Percentiles rank a stretch among this genome's conserved stretches.
These are phyloP conservation scores for Vesta saturnalis DNA, from an alignment of 2,888 invertebrate genomes.

Conservation along the genomic window DNA sequence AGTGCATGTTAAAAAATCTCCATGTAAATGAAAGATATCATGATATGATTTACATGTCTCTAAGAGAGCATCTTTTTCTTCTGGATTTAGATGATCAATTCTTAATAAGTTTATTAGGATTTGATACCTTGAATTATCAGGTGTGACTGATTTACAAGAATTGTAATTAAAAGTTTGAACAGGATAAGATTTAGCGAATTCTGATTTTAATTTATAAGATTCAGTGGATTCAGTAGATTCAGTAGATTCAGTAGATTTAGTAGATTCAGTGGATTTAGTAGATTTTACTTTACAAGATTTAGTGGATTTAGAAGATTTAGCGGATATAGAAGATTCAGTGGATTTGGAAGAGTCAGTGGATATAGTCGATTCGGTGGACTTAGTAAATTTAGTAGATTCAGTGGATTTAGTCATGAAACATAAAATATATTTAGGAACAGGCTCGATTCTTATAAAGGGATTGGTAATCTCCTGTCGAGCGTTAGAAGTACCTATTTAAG, in stretches of 20 bases:
- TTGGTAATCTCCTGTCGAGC: neutral
- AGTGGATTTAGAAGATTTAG: too few species aligned
- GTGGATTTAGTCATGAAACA: neutral
- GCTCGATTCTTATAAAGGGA: neutral
- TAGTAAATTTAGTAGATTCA: too few species aligned
- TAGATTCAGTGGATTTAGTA: too few species aligned
- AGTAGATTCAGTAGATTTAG: too few species aligned
- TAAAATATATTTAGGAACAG: neutral
- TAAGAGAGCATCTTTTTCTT: conserved; percentile 40
- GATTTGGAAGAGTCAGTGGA: too few species aligned
- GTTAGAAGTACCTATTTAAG: neutral
- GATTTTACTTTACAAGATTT: too few species aligned
- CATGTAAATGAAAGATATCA: conserved; percentile 46
- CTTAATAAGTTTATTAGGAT: conserved; percentile 17
- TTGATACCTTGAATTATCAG: neutral
- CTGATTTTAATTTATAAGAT: too few species aligned
- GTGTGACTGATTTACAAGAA: neutral
- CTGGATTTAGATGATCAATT: conserved; percentile 38
- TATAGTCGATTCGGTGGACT: too few species aligned
- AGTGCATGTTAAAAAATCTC: conserved; percentile 42
- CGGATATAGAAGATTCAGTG: too few species aligned
- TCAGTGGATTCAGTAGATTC: too few species aligned
- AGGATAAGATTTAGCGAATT: too few species aligned
- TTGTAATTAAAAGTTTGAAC: neutral
- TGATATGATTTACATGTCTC: conserved; percentile 39